Percentiles rank a stretch among this genome's conserved stretches.
Evolutionary conservation across 1,140 invertebrate genomes (phyloP).

Genomic region (Gryllus bimaculatus): DNA sequence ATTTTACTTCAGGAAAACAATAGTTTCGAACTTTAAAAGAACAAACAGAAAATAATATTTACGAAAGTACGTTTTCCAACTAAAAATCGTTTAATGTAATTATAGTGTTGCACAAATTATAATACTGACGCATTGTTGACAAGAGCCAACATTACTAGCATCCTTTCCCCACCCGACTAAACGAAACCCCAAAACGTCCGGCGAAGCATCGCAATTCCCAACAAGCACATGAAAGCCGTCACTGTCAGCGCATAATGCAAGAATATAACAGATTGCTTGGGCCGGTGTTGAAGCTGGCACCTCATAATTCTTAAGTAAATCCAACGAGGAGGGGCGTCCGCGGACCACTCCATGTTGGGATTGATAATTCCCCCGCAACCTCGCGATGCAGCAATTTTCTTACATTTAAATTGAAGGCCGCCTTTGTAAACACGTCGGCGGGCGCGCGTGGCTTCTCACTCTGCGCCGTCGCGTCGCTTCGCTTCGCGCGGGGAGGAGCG

Average conservation of each 20-base stretch:
- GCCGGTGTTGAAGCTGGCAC: background rate
- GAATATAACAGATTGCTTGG: background rate
- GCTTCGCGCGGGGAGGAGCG: too few relatives aligned
- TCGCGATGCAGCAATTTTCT: background rate
- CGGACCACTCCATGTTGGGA: background rate
- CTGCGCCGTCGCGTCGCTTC: too few relatives aligned
- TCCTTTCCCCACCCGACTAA: too few relatives aligned
- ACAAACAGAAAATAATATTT: background rate
- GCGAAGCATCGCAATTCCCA: background rate
- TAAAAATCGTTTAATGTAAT: too few relatives aligned
- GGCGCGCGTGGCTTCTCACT: too few relatives aligned
- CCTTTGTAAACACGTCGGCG: background rate
- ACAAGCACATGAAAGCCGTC: background rate
- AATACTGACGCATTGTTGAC: too few relatives aligned
- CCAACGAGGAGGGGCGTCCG: background rate
- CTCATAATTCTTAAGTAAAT: background rate
- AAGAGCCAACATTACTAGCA: too few relatives aligned
- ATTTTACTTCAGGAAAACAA: too few relatives aligned
- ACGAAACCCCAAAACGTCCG: too few relatives aligned
- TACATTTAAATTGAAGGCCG: background rate
- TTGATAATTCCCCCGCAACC: background rate
- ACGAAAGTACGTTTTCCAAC: background rate
- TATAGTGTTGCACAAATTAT: too few relatives aligned
- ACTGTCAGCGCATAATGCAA: background rate
- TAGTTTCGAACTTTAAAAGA: background rate